Evolutionary conservation across 1,140 invertebrate species (phyloP).

Genomic region (Condylostylus longicornis): DNA sequence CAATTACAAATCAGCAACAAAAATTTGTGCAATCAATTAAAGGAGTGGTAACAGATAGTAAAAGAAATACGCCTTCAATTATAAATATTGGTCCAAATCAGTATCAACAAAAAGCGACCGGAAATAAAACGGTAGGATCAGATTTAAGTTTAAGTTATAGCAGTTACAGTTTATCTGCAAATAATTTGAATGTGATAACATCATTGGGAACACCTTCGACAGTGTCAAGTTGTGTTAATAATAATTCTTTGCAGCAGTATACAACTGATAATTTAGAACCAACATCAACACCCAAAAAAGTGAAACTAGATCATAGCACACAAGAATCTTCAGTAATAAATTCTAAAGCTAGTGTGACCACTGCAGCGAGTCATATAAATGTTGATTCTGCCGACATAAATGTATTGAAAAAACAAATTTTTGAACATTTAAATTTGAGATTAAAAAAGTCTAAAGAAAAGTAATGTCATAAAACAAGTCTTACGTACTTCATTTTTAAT

Average conservation of each 20-base stretch:
- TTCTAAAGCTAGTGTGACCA: background rate
- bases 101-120: slow-evolving; percentile 8
- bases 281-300: slow-evolving; percentile 4
- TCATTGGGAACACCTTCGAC: background rate
- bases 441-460: slow-evolving; percentile 31
- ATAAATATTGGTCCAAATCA: background rate
- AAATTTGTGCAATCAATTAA: slow-evolving; percentile 1
- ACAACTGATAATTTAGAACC: slow-evolving; percentile 15
- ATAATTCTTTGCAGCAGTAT: slow-evolving; percentile 14
- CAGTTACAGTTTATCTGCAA: slow-evolving; percentile 10
- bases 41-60: slow-evolving; percentile 2
- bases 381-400: too few species aligned
- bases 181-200: background rate
- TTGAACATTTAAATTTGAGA: slow-evolving; percentile 26
- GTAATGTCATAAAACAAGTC: slow-evolving; percentile 7
- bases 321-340: background rate
- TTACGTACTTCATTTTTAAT: background rate
- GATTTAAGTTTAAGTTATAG: too few species aligned
- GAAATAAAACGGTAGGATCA: too few species aligned
- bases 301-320: background rate
- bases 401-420: slow-evolving; percentile 27
- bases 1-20: too few species aligned
- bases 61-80: slow-evolving; percentile 1
- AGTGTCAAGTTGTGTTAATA: slow-evolving; percentile 3
- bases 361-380: slow-evolving; percentile 12